A percentile compares a stretch with the other conserved stretches of the same genome.
Evolutionary conservation across 2,113 vertebrate genomes (phyloP).

Genomic region (Varanus salvator): DNA sequence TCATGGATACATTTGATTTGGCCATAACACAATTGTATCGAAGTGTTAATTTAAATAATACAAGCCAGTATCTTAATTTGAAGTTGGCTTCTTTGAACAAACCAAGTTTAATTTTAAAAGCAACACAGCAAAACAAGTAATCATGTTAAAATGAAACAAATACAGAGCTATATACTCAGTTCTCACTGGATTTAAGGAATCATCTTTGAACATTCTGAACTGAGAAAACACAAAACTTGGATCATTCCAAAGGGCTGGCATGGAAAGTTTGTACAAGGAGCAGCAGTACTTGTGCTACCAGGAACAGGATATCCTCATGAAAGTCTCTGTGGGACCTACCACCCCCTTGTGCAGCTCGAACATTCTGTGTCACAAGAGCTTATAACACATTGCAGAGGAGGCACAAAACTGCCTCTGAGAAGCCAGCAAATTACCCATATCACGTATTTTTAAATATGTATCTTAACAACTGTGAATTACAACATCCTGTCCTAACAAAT

Average conservation of each 20-base stretch:
- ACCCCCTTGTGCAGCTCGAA: rapidly evolving
- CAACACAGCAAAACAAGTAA: neutral
- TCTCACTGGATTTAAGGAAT: neutral
- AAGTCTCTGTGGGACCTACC: neutral
- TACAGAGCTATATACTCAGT: neutral
- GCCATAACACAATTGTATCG: neutral
- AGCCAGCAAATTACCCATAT: neutral
- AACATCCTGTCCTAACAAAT: neutral
- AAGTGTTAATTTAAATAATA: neutral
- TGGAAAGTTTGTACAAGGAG: neutral
- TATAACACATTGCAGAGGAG: neutral
- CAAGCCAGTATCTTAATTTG: neutral
- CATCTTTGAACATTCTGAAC: neutral
- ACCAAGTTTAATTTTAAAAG: neutral
- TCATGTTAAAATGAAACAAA: conserved; percentile 4
- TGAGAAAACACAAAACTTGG: neutral
- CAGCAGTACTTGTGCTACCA: neutral
- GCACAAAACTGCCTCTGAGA: neutral
- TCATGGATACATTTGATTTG: neutral
- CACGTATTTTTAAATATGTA: too few species aligned
- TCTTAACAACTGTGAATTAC: neutral
- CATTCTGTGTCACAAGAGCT: neutral
- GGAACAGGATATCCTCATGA: conserved; percentile 27
- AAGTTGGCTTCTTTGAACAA: neutral
- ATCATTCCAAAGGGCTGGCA: neutral